Evolutionary conservation across 2,888 invertebrate species (phyloP), one percentile per base, ranked within the genome.

Genomic region (Heliconius hortense): DNA sequence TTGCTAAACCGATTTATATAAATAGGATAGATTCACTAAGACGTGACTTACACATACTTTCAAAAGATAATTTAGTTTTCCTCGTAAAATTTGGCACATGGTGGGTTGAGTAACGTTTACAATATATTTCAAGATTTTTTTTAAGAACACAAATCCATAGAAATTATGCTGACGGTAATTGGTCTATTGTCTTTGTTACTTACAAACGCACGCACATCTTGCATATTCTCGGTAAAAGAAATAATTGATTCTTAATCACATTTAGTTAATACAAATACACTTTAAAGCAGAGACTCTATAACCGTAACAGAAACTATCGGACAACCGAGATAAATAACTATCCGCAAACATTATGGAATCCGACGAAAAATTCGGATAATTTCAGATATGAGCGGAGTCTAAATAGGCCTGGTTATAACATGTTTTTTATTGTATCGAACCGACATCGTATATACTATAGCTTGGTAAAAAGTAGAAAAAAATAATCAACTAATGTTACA

Each of bases 1-100:
- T 69, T 35, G 15, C 56, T 69, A 69, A 69, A 53, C 56, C 69
- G 69, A 69, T 56, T 69, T 69, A 56, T 69, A 69, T 56, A 69
- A 69, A 69, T 69, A 69, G 69, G 24, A 69, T 35, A 56, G 56
- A 56, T 69, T 53, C 56, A 48, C 18, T n/a, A 26, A 72, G 72
- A 56, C 72, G 72, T 60, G 62, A 72, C 71, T 71, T 72, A 69
- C 53, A 69, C n/a, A 66, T 39, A 66, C 59, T 66, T 64, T 56
- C 18, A 39, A 53, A 43, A 64, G 64, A 69, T 69, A 69, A 69
- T 69, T 56, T 15, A 56, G 69, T 69, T 69, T 56, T 31, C 31
- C 24, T 71, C 39, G 59, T 43, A 63, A 62, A 48, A 43, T 72
- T 62, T 62, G 48, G 72, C 26, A 73, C 26, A n/a, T 35, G 24